A percentile compares a stretch with the other conserved stretches of the same genome.
Evolutionary conservation across 2,113 vertebrate genomes (phyloP).

Genomic region (Connochaetes taurinus): DNA sequence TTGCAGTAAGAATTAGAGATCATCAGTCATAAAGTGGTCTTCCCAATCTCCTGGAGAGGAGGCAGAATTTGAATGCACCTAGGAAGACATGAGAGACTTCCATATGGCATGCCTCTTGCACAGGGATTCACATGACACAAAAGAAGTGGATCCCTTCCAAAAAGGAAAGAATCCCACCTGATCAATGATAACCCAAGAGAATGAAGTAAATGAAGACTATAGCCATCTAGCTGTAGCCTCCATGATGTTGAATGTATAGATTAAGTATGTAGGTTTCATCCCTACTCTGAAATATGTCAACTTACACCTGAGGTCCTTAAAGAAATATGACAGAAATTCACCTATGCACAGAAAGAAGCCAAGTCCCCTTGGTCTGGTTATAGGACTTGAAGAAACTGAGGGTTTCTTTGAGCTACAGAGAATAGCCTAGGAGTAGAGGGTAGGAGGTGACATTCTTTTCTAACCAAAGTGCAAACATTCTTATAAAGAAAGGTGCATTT

Average conservation of each 20-base stretch:
- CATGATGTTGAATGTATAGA: not conserved
- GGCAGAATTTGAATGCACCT: not conserved
- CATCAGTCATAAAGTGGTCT: not conserved
- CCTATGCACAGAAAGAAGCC: not conserved
- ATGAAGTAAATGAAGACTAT: not conserved
- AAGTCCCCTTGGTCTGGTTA: not conserved
- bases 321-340: constrained; percentile 21
- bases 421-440: not conserved
- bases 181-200: not conserved
- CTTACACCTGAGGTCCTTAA: constrained; percentile 19
- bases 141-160: not conserved
- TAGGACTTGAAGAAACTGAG: not conserved
- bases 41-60: not conserved
- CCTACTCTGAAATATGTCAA: constrained; percentile 3
- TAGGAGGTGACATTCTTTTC: constrained; percentile 50
- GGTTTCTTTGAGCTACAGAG: not conserved
- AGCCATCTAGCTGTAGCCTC: not conserved
- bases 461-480: constrained; percentile 47
- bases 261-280: not conserved
- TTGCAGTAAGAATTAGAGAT: not conserved
- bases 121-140: not conserved
- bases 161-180: not conserved
- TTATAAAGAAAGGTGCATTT: constrained; percentile 56
- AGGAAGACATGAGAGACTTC: not conserved
- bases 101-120: not conserved